Conservation (phyloP, 2,797 vertebrate genomes). For the Crocidura indochinensis region DNA sequence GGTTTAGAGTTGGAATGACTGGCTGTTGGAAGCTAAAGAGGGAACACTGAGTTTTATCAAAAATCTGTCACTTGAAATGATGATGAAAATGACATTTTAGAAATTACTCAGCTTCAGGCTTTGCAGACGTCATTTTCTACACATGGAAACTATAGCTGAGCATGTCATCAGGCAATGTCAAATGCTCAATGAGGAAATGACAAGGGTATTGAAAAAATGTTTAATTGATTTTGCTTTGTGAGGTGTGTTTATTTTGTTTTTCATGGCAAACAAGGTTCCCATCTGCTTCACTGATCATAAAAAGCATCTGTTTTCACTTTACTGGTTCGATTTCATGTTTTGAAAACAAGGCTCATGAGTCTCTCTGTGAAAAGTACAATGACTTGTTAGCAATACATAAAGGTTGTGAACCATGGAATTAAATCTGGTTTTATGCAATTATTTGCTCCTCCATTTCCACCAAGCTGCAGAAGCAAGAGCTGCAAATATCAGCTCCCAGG, state of each 20-base stretch:
- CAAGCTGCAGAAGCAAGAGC: neutral
- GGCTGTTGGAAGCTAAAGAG: conserved; percentile 50
- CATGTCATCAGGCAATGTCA: conserved; percentile 20
- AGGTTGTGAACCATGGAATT: conserved; percentile 47
- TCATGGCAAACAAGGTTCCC: neutral
- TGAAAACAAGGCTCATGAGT: neutral
- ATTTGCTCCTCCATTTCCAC: conserved; percentile 16
- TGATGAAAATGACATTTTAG: conserved; percentile 57
- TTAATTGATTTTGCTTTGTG: conserved; percentile 35
- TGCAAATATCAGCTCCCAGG: neutral
- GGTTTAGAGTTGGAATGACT: conserved; percentile 2
- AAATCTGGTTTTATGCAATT: neutral
- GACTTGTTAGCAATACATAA: neutral
- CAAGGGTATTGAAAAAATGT: conserved; percentile 37
- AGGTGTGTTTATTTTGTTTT: too few species aligned
- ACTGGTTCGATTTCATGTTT: conserved; percentile 59
- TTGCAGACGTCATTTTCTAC: conserved; percentile 15
- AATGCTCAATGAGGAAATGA: conserved; percentile 10
- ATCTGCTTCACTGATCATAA: conserved; percentile 1
- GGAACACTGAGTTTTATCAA: conserved; percentile 56
- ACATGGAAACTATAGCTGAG: conserved; percentile 34
- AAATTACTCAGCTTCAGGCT: conserved; percentile 33
- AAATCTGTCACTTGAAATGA: conserved; percentile 65
- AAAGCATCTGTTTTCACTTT: conserved; percentile 53
- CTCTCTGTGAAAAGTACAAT: conserved; percentile 5